Evolutionary conservation across 2,113 vertebrate genomes (phyloP), one percentile per base, ranked within the genome.

Genomic region (Pristiophorus japonicus): DNA sequence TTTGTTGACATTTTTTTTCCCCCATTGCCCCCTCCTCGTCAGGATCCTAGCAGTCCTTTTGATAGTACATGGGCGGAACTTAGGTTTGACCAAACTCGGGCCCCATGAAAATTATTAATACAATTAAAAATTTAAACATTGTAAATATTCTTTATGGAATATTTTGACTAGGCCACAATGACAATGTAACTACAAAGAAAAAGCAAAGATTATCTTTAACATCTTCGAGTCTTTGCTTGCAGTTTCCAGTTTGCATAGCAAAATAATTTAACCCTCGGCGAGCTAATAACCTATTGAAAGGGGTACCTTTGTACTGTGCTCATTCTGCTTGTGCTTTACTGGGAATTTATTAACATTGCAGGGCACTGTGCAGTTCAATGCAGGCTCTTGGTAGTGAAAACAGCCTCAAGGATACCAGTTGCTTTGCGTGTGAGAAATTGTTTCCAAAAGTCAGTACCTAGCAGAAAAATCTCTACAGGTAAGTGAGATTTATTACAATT

Each of bases 71-170:
- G n/a, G n/a, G n/a, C n/a, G n/a, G n/a, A n/a, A n/a, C n/a, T n/a
- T n/a, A n/a, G n/a, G n/a, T n/a, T n/a, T n/a, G n/a, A n/a, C n/a
- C n/a, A n/a, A n/a, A n/a, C n/a, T n/a, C n/a, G n/a, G n/a, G n/a
- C n/a, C n/a, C n/a, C n/a, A 95, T 98, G 97, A 97, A 97, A 97
- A 97, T 96, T 96, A 95, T 96, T 96, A 96, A 95, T 96, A 96
- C 96, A 95, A 0, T 97, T 96, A 96, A 96, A 96, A 96, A 96
- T 97, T 95, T n/a, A 95, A 97, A 97, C 96, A 96, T 95, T 96
- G 92, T 96, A 96, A 96, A 81, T 95, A 95, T 96, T 96, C 97
- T 97, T 96, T 95, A 96, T 95, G n/a, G 96, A 95, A 12, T 97
- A 73, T 96, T 97, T 96, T 96, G 87, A 96, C 85, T 73, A 78